These are phyloP conservation scores for Coregonus clupeaformis DNA, from an alignment of 2,113 vertebrate species.

Conservation along the genomic window DNA sequence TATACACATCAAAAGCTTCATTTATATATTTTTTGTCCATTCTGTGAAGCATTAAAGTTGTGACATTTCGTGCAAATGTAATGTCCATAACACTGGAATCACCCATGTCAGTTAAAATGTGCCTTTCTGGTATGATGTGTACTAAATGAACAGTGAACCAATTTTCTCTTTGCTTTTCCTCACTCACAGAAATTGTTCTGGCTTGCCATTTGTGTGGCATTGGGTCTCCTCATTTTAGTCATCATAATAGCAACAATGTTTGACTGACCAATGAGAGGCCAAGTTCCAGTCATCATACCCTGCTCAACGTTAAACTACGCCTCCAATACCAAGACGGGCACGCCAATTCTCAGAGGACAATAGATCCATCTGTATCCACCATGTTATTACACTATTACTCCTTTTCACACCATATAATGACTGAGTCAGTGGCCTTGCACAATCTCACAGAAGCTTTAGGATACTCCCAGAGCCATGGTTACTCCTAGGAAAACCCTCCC, in stretches of 20 bases:
- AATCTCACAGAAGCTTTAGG: background rate
- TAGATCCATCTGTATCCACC: background rate
- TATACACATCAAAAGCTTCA: too few species aligned
- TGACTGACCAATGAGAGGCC: conserved; percentile 28
- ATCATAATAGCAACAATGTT: conserved; percentile 76
- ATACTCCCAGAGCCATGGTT: too few species aligned
- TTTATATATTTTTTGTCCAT: too few species aligned
- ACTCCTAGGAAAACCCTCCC: too few species aligned
- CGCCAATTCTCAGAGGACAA: background rate
- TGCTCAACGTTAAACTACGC: background rate
- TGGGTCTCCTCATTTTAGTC: conserved; percentile 79
- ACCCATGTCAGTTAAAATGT: too few species aligned
- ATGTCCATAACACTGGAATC: too few species aligned
- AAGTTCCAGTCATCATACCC: background rate
- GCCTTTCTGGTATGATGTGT: too few species aligned
- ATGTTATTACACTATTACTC: background rate
- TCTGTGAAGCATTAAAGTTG: too few species aligned
- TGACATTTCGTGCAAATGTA: too few species aligned
- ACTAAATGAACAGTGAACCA: too few species aligned
- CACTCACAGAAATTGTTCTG: conserved; percentile 82
- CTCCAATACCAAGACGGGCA: background rate
- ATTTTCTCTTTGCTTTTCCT: background rate
- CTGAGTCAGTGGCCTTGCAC: background rate
- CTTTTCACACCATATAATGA: too few species aligned
- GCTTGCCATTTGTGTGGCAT: conserved; percentile 77